phyloP scores from a whole-genome alignment of 92 coral and sea anemone species.

The Scolanthus callimorphus region DNA sequence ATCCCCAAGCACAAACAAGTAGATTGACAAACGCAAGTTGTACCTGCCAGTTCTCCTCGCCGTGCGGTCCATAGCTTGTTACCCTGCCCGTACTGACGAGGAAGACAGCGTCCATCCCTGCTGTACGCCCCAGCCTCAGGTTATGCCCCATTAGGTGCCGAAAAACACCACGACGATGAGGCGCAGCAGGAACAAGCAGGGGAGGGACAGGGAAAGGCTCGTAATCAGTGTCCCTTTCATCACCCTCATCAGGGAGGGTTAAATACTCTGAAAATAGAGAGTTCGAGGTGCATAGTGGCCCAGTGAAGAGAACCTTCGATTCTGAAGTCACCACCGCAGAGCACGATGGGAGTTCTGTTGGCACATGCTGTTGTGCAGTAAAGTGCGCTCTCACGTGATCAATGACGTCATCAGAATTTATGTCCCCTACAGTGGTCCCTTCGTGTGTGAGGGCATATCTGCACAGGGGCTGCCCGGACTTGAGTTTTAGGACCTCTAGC shows the following conservation, averaged over 20 bases:
- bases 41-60: constrained; percentile 99
- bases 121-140: constrained; percentile 48
- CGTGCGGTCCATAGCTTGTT: constrained; percentile 84
- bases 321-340: constrained; percentile 65
- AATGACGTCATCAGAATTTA: constrained; percentile 71
- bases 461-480: constrained; percentile 79
- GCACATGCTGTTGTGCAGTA: constrained; percentile 41
- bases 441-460: constrained; percentile 48
- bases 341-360: constrained; percentile 52
- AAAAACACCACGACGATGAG: constrained; percentile 77
- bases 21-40: neutral
- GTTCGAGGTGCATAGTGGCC: constrained; percentile 50
- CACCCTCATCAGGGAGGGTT: constrained; percentile 37
- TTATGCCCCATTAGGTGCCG: constrained; percentile 81
- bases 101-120: constrained; percentile 70
- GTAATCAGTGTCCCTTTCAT: too few species aligned
- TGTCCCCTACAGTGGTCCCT: constrained; percentile 61
- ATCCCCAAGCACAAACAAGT: neutral
- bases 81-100: constrained; percentile 70
- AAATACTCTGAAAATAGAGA: constrained; percentile 23
- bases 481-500: constrained; percentile 71
- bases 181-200: constrained; percentile 63
- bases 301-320: constrained; percentile 47
- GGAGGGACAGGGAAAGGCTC: constrained; percentile 77
- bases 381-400: constrained; percentile 69